Evolutionary conservation across 2,888 invertebrate species (phyloP).

Genomic region (Alloscopus bannaensis): DNA sequence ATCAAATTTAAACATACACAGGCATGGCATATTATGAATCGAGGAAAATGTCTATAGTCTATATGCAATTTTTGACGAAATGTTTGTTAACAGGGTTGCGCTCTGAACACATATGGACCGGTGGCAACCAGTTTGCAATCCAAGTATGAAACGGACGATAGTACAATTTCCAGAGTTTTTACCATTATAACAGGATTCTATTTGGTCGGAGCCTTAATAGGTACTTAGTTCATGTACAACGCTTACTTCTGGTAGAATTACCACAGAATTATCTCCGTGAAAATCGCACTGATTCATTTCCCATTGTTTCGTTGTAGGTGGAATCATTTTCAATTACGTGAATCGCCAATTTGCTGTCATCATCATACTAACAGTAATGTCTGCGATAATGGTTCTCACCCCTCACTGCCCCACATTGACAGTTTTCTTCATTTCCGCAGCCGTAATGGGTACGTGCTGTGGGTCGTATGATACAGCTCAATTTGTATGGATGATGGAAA

Average conservation of each 20-base stretch:
- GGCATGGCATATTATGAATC: neutral
- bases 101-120: conserved; percentile 62
- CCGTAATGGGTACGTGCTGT: conserved; percentile 48
- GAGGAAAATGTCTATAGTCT: neutral
- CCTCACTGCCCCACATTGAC: conserved; percentile 59
- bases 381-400: conserved; percentile 41
- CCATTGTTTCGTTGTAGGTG: conserved; percentile 19
- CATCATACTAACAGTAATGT: conserved; percentile 8
- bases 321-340: conserved; percentile 35
- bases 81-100: conserved; percentile 56
- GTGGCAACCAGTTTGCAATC: conserved; percentile 58
- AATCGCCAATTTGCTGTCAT: conserved; percentile 56
- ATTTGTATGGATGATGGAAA: conserved; percentile 69
- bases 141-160: conserved; percentile 59
- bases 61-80: neutral
- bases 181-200: conserved; percentile 48
- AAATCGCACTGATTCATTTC: neutral
- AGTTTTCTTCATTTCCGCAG: conserved; percentile 58
- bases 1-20: neutral
- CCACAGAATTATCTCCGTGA: neutral
- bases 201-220: conserved; percentile 60
- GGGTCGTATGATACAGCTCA: conserved; percentile 66
- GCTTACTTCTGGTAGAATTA: neutral
- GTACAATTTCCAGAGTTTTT: conserved; percentile 64
- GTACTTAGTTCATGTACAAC: conserved; percentile 24